phyloP scores from a whole-genome alignment of 2,888 invertebrate genomes.

The Limnephilus marmoratus region DNA sequence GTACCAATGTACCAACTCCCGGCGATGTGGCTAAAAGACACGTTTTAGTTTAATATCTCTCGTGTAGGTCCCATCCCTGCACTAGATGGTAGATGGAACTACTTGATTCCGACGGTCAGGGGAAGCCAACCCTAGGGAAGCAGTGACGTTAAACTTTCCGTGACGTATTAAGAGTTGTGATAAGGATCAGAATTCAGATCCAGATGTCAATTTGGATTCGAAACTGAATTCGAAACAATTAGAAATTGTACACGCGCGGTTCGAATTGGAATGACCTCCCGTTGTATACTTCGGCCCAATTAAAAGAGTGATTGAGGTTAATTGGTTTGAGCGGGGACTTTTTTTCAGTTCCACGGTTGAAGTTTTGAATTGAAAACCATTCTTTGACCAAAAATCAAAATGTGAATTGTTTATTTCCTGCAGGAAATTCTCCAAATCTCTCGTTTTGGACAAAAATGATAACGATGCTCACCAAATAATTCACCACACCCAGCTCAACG shows the following conservation, averaged over 20 bases:
- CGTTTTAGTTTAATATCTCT: constrained; percentile 66
- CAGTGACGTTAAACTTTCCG: constrained; percentile 23
- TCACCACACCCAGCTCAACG: background rate
- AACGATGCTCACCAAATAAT: background rate
- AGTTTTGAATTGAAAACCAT: background rate
- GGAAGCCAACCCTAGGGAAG: background rate
- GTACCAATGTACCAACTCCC: constrained; percentile 35
- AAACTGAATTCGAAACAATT: constrained; percentile 38
- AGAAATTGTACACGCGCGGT: constrained; percentile 23
- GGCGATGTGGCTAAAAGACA: constrained; percentile 62
- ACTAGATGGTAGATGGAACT: constrained; percentile 41
- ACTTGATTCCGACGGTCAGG: constrained; percentile 21
- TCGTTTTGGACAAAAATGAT: background rate
- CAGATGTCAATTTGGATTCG: constrained; percentile 41
- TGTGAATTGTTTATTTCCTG: background rate
- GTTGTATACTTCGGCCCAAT: constrained; percentile 31
- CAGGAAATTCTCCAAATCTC: background rate
- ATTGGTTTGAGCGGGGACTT: constrained; percentile 15
- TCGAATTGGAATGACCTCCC: background rate
- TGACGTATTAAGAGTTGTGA: constrained; percentile 48
- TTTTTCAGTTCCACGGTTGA: constrained; percentile 3
- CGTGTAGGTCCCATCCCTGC: constrained; percentile 57
- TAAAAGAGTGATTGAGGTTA: constrained; percentile 49
- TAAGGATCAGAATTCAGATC: constrained; percentile 38
- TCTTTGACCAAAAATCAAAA: background rate